These are phyloP conservation scores for Syngnathus typhle DNA, from an alignment of 2,113 vertebrate species.

Conservation along the genomic window DNA sequence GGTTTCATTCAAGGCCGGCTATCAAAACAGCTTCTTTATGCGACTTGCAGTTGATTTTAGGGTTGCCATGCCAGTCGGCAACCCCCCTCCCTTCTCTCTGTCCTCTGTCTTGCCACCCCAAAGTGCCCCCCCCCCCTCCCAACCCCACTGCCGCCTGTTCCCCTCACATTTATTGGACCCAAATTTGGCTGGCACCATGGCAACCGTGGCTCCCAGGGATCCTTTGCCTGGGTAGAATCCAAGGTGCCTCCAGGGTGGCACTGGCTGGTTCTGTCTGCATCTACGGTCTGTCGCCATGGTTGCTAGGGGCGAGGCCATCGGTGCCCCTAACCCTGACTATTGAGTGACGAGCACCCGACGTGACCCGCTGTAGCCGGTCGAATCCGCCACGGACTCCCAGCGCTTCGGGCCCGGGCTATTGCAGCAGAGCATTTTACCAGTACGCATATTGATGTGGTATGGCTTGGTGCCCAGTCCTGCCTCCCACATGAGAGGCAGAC, in stretches of 20 bases:
- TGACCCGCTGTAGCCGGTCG: conserved; percentile 50
- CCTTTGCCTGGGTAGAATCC: conserved; percentile 67
- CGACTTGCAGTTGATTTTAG: conserved; percentile 23
- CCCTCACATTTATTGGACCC: conserved; percentile 66
- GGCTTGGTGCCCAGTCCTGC: conserved; percentile 67
- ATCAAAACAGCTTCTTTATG: conserved; percentile 14
- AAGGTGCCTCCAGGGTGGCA: conserved; percentile 66
- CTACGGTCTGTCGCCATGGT: conserved; percentile 43
- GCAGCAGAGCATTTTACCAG: conserved; percentile 55
- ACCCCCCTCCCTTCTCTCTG: conserved; percentile 29
- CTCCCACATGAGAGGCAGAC: conserved; percentile 57
- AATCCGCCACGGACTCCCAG: conserved; percentile 39
- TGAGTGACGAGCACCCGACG: conserved; percentile 52
- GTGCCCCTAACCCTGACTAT: conserved; percentile 40
- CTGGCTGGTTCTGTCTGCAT: conserved; percentile 55
- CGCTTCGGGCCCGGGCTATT: conserved; percentile 33
- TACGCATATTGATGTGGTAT: conserved; percentile 69
- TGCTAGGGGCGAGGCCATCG: conserved; percentile 37
- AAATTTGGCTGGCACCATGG: conserved; percentile 73
- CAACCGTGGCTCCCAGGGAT: conserved; percentile 70
- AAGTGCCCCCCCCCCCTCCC: conserved; percentile 44
- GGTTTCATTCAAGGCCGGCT: conserved; percentile 1
- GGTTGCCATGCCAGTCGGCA: conserved; percentile 35
- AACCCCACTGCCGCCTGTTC: conserved; percentile 44
- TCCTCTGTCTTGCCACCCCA: conserved; percentile 36